phyloP scores from a whole-genome alignment of 2,888 invertebrate genomes.

The Stenotaenia linearis region DNA sequence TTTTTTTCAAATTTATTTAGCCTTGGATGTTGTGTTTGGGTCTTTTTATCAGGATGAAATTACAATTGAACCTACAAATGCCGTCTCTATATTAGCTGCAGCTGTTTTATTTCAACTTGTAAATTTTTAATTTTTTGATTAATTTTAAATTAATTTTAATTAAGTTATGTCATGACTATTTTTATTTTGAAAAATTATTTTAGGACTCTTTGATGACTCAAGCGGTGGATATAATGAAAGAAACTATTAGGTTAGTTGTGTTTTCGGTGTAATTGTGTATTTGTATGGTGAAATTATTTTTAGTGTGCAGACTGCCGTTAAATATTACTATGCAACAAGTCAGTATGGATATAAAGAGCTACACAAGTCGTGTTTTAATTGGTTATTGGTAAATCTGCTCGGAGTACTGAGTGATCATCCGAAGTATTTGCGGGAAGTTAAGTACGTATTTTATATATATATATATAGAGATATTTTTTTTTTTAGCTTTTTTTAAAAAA shows the following conservation, averaged over 20 bases:
- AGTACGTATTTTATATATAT: slow-evolving; percentile 40
- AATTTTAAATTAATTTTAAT: not conserved
- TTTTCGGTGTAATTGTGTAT: not conserved
- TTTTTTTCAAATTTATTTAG: no score
- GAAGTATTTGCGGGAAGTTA: slow-evolving; percentile 56
- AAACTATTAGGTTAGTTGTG: slow-evolving; percentile 60
- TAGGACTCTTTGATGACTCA: slow-evolving; percentile 65
- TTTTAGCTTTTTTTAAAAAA: not conserved
- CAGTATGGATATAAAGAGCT: slow-evolving; percentile 63
- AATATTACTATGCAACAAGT: slow-evolving; percentile 62
- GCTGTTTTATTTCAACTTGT: slow-evolving; percentile 64
- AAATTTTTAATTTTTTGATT: not conserved
- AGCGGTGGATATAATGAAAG: slow-evolving; percentile 66
- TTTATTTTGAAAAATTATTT: slow-evolving; percentile 27
- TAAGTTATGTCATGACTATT: not conserved
- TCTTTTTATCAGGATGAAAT: slow-evolving; percentile 71
- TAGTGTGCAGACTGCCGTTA: slow-evolving; percentile 58
- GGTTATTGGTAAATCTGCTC: slow-evolving; percentile 65
- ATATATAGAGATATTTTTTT: not conserved
- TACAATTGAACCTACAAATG: slow-evolving; percentile 60
- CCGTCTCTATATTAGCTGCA: slow-evolving; percentile 64
- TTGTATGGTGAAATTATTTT: slow-evolving; percentile 34
- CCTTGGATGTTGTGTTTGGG: slow-evolving; percentile 64
- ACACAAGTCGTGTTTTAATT: slow-evolving; percentile 54
- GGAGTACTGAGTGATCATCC: slow-evolving; percentile 56